Conservation (phyloP, 2,797 vertebrate genomes). For the Pseudochirops corinnae region DNA sequence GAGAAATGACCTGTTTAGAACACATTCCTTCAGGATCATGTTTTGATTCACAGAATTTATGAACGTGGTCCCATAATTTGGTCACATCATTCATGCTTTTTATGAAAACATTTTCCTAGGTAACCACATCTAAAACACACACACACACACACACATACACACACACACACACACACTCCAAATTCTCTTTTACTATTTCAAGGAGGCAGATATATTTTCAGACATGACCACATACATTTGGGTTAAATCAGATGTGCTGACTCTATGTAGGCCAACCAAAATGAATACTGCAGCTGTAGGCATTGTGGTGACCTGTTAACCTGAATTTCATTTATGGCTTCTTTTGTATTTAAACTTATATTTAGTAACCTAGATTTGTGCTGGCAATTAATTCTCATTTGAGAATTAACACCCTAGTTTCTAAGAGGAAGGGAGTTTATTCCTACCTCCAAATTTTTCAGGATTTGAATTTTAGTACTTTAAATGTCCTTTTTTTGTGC, state of each 20-base stretch:
- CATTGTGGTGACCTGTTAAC: constrained; percentile 69
- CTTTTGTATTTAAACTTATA: constrained; percentile 72
- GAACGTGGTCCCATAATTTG: not conserved
- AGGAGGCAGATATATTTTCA: constrained; percentile 62
- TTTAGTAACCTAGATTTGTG: constrained; percentile 51
- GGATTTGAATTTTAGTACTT: constrained; percentile 36
- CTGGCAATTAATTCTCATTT: constrained; percentile 58
- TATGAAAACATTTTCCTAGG: constrained; percentile 57
- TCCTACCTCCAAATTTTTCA: constrained; percentile 42
- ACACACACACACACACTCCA: not conserved
- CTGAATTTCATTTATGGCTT: constrained; percentile 75
- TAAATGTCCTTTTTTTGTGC: constrained; percentile 39
- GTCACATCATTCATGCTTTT: constrained; percentile 19
- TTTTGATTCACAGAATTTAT: constrained; percentile 14
- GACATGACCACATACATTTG: constrained; percentile 41
- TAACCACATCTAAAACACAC: not conserved
- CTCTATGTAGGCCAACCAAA: constrained; percentile 70
- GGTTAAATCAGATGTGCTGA: constrained; percentile 65
- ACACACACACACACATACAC: not conserved
- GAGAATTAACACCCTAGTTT: constrained; percentile 68
- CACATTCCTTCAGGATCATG: constrained; percentile 26
- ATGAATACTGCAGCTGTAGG: constrained; percentile 62
- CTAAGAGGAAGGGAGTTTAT: constrained; percentile 21
- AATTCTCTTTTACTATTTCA: constrained; percentile 46
- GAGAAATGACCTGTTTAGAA: not conserved